A percentile compares a stretch with the other conserved stretches of the same genome.
These are phyloP conservation scores for Sparidentex hasta DNA, from an alignment of 2,797 vertebrate genomes.

Conservation along the genomic window DNA sequence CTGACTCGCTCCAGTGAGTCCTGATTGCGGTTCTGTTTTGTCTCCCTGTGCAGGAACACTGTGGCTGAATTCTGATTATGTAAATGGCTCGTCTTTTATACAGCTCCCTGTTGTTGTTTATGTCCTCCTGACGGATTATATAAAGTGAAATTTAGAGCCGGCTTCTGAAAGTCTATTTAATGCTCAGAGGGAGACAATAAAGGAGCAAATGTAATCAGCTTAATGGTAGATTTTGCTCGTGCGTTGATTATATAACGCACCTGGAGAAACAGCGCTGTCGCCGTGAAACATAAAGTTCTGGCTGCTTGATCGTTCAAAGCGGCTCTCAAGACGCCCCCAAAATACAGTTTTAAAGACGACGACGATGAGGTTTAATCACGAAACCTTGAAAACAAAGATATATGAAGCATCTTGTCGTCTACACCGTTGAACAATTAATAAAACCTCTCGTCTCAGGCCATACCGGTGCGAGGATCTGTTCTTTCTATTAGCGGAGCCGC, in stretches of 20 bases:
- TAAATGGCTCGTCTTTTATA: conserved; percentile 50
- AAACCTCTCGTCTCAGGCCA: neutral
- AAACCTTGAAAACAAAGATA: neutral
- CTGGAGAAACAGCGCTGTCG: neutral
- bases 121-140: conserved; percentile 10
- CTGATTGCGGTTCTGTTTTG: conserved; percentile 64
- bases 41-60: conserved; percentile 46
- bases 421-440: conserved; percentile 19
- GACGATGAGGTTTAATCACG: neutral
- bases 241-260: neutral
- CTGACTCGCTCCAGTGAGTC: conserved; percentile 64
- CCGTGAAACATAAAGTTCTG: neutral
- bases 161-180: conserved; percentile 22
- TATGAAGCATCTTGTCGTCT: neutral
- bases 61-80: conserved; percentile 63
- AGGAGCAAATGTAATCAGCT: conserved; percentile 25
- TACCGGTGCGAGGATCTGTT: neutral
- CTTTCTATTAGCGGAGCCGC: conserved; percentile 14
- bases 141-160: conserved; percentile 36
- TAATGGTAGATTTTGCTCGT: neutral
- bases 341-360: too few relatives aligned
- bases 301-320: neutral
- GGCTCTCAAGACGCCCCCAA: neutral
- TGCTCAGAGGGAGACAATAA: neutral
- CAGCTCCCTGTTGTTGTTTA: conserved; percentile 48